A percentile compares a stretch with the other conserved stretches of the same genome.
phyloP scores from a whole-genome alignment of 2,113 vertebrate genomes.

The Maccullochella peelii region DNA sequence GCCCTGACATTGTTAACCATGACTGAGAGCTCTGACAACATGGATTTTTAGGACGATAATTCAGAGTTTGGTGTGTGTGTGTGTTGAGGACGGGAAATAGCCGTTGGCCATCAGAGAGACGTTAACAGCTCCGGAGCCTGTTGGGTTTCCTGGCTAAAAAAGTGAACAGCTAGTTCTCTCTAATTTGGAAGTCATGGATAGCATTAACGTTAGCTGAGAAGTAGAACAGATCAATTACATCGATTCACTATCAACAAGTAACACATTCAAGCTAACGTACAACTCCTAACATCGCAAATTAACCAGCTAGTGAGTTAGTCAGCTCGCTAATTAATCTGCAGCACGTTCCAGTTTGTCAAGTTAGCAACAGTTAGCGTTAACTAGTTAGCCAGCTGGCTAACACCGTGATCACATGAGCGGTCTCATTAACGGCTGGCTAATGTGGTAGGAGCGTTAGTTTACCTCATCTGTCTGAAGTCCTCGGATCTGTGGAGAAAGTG shows the following conservation, averaged over 20 bases:
- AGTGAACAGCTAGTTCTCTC: not conserved
- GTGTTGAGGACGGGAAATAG: constrained; percentile 12
- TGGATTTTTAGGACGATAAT: not conserved
- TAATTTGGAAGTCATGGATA: not conserved
- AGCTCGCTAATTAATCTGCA: constrained; percentile 3
- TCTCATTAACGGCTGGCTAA: not conserved
- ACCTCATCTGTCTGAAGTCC: constrained; percentile 84
- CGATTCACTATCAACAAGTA: not conserved
- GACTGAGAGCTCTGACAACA: not conserved
- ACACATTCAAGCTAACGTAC: not conserved
- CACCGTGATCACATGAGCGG: constrained; percentile 37
- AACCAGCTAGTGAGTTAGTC: not conserved
- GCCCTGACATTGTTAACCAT: not conserved
- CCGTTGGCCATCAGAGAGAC: constrained; percentile 34
- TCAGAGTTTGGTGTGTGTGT: not conserved
- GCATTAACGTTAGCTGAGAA: not conserved
- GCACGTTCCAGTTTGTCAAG: not conserved
- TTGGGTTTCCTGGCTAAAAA: constrained; percentile 26
- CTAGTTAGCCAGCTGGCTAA: constrained; percentile 43
- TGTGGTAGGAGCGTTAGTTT: constrained; percentile 27
- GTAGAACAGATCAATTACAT: not conserved
- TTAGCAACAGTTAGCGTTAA: constrained; percentile 27
- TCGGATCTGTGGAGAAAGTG: constrained; percentile 75
- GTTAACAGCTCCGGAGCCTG: constrained; percentile 25
- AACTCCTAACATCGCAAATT: not conserved